These are phyloP conservation scores for Emydura subglobosa DNA, from an alignment of 2,113 vertebrate species.

Conservation along the genomic window DNA sequence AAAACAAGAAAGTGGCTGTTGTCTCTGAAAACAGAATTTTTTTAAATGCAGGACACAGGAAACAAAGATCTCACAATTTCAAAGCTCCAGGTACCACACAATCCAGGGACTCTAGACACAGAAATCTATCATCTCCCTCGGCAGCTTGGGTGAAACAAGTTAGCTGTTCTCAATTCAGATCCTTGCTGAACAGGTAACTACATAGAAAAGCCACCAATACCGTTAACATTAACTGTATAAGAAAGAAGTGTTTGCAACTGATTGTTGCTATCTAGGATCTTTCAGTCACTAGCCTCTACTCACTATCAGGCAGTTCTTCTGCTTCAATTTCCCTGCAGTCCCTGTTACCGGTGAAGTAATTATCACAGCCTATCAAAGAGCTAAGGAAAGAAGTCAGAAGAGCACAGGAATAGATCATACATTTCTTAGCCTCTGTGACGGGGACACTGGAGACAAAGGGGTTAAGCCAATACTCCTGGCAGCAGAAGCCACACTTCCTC, in stretches of 20 bases:
- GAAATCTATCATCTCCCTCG: background rate
- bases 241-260: rapidly evolving
- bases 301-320: background rate
- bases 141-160: background rate
- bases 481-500: no score
- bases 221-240: background rate
- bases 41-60: background rate
- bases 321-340: background rate
- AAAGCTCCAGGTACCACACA: background rate
- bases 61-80: rapidly evolving
- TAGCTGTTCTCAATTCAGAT: rapidly evolving
- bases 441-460: no score
- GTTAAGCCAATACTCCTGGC: no score
- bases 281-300: rapidly evolving
- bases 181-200: background rate
- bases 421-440: background rate
- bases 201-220: background rate
- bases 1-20: background rate
- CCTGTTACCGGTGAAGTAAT: background rate
- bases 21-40: background rate
- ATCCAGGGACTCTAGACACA: background rate
- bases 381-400: background rate
- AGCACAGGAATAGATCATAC: background rate
- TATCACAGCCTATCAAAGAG: background rate
- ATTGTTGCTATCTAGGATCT: background rate